phyloP scores from a whole-genome alignment of 2,888 invertebrate genomes.

The Xanthia icteritia region DNA sequence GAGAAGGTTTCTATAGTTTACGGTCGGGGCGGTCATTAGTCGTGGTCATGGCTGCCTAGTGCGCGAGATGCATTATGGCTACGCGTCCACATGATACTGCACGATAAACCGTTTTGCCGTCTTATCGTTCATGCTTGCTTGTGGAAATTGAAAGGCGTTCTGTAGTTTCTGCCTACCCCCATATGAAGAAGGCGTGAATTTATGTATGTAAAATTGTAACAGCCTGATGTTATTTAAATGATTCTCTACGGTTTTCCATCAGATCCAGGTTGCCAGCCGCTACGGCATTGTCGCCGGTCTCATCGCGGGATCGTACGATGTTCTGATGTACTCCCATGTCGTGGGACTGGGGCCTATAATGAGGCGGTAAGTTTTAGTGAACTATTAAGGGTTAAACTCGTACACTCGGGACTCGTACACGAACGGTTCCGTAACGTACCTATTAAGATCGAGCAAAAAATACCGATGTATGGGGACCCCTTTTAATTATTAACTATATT shows the following conservation, averaged over 20 bases:
- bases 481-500: no score
- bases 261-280: constrained; percentile 77
- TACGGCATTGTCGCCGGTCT: constrained; percentile 79
- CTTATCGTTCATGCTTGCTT: not conserved
- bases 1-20: no score
- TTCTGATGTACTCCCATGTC: constrained; percentile 81
- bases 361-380: constrained; percentile 65
- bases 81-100: not conserved
- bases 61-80: no score
- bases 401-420: no score
- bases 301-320: constrained; percentile 75
- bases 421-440: no score
- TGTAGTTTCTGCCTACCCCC: no score
- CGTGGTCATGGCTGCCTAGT: no score
- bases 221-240: not conserved
- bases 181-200: no score
- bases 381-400: not conserved
- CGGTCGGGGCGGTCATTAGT: no score
- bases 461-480: no score
- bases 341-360: constrained; percentile 73
- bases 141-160: not conserved
- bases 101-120: no score
- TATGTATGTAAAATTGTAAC: not conserved
- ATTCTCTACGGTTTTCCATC: constrained; percentile 23
- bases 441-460: no score